Evolutionary conservation across 2,113 vertebrate genomes (phyloP), one percentile per base, ranked within the genome.

Genomic region (Petromus typicus): DNA sequence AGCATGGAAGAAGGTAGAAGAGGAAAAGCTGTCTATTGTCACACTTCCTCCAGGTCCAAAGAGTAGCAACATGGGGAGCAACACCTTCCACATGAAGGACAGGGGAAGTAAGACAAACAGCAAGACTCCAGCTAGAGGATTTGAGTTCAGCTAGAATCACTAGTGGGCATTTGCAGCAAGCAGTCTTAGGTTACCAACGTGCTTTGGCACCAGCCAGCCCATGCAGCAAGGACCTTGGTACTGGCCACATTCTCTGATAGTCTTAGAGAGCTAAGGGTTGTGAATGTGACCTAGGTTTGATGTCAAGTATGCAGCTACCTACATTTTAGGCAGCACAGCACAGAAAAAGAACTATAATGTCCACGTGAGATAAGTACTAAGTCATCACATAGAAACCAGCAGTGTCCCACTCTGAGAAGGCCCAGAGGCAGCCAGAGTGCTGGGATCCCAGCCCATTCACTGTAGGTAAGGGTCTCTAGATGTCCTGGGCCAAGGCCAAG

Each of bases 221-320:
- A 22, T 12, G 11, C 3, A 30, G 25, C 14, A 20, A 79, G 3
- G 14, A 10, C 16, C 32, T 20, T 20, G 27, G 27, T 17, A 32
- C 20, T 8, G 14, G 25, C 12, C 32, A 6, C 2, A 0, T 18
- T 11, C 13, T n/a, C 6, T 48, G 43, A 30, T 4, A 13, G 4
- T 20, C 37, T 17, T 40, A 16, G 30, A n/a, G 30, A 45, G 1
- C 2, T 61, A 8, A 7, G 18, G 54, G 11, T 2, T 79, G 5
- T 32, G 0, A 5, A 34, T 2, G 3, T 51, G 25, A 51, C 22
- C 22, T 7, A 69, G 17, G 1, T 27, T 37, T 59, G n/a, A 5
- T 69, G 51, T 40, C 27, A 40, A 4, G 3, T 37, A 63, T 18
- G 40, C 14, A 7, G 43, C 12, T 45, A 32, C 32, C 16, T 69